Evolutionary conservation across 2,888 invertebrate species (phyloP), one percentile per base, ranked within the genome.

Genomic region (Timandra comae): DNA sequence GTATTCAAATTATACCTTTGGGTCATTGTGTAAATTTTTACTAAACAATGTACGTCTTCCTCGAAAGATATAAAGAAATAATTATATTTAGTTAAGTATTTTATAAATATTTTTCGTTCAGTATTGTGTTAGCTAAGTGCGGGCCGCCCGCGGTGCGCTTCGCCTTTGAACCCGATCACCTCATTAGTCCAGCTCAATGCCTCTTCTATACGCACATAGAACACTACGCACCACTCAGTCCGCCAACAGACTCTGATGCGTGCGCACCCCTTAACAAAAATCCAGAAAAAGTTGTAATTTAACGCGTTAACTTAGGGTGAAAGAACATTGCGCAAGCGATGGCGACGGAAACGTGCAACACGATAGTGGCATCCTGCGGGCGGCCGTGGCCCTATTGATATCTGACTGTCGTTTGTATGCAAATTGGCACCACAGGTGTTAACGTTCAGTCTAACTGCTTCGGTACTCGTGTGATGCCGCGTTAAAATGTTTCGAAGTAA

Each of bases 321-420:
- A n/a, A n/a, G n/a, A n/a, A n/a, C n/a, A n/a, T 60, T 52, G 49
- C 71, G 71, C 69, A 76, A 79, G 71, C 64, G 71, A 72, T 72
- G 71, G 63, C 63, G 66, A 52, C 76, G 82, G 80, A 80, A 75
- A 61, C 57, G 45, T 35, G 42, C 75, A 69, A 60, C 76, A 70
- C 67, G 75, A 70, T 82, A 78, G 57, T 62, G 61, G 53, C 63
- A 72, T 80, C 77, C 80, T 82, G 84, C 84, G 84, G 84, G 84
- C 68, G 84, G 44, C 84, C 84, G 61, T 84, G 84, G 81, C 84
- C 75, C 70, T 67, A 79, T 76, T 84, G 73, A 79, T 77, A 66
- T 63, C 71, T 64, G 70, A 79, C 70, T 61, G 55, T 59, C 52
- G 63, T 81, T 79, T 72, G 60, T 72, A 84, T 84, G 82, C 76